A percentile compares a stretch with the other conserved stretches of the same genome.
phyloP scores from a whole-genome alignment of 2,113 vertebrate species.

The Puffinus mauretanicus region DNA sequence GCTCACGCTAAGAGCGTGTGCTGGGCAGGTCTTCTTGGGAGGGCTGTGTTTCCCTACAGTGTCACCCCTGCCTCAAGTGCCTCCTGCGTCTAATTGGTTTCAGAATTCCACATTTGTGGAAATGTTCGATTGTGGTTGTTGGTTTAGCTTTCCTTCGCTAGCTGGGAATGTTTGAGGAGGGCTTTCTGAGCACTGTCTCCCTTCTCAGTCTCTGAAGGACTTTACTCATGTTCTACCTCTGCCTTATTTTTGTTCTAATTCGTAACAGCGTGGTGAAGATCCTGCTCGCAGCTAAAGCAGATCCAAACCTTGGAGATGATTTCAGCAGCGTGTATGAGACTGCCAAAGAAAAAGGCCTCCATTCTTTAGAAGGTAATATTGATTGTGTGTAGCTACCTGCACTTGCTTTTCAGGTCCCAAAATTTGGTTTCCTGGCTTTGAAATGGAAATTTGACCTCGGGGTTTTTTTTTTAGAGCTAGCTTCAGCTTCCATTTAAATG shows the following conservation, averaged over 20 bases:
- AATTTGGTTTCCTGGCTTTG: background rate
- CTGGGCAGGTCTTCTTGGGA: background rate
- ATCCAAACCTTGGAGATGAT: conserved; percentile 90
- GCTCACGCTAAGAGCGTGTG: too few relatives aligned
- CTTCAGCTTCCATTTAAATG: background rate
- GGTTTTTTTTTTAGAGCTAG: background rate
- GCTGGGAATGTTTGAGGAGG: background rate
- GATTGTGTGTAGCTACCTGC: background rate
- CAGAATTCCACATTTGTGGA: background rate
- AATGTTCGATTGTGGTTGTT: background rate
- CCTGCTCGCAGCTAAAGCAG: conserved; percentile 85
- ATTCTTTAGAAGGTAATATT: conserved; percentile 90
- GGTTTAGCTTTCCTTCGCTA: background rate
- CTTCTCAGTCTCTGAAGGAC: background rate
- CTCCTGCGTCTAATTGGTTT: background rate
- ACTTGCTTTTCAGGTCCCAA: background rate
- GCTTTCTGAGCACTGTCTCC: background rate
- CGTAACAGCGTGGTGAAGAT: conserved; percentile 81
- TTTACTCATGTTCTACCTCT: background rate
- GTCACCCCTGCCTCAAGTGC: background rate
- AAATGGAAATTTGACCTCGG: background rate
- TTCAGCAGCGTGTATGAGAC: conserved; percentile 93
- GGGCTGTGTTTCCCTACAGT: background rate
- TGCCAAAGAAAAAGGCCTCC: conserved; percentile 87
- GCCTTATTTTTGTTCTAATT: background rate